Base-by-base conservation (phyloP, 2,888 invertebrate genomes). In the Atethmia centrago region DNA sequence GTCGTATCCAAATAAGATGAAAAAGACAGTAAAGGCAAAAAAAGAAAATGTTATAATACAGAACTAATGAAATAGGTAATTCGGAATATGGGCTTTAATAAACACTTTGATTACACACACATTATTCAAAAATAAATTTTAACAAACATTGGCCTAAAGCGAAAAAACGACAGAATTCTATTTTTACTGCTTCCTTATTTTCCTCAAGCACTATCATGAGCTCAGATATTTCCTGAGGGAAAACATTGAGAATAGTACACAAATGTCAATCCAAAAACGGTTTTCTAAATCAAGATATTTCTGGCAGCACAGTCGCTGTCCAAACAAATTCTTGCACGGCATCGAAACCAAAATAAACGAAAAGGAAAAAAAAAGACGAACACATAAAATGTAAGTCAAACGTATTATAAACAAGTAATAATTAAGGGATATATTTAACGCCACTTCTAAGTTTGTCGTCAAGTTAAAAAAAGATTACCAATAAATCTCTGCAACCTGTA, bases 381-480 rank as follows among this genome's bases (percentile, higher is more conserved):
- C 82, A 87, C 84, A 87, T 88, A 88, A 90, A 89, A 90, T 88
- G 88, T 84, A 88, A 88, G 88, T 90, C 91, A 90, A 88, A 90
- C 85, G 89, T 87, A 87, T 85, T 88, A 89, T 90, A 91, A 93
- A 93, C 91, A 91, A 90, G 90, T 86, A 85, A 89, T 92, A 90
- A 92, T 92, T 91, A 91, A 88, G 77, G 89, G 83, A 88, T 89
- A 91, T 90, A 90, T 92, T 91, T 87, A 88, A 89, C 85, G 86
- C 86, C 85, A 89, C 91, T 89, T 90, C 90, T 87, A 91, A 93
- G 90, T 94, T 93, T 94, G 94, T 94, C 94, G 90, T 94, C 93
- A 88, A 90, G 87, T 90, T 91, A 93, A 93, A 94, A 94, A 93
- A 93, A 91, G 90, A 87, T 42, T 53, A 74, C 77, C 51, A 80